Evolutionary conservation across 2,888 invertebrate species (phyloP).

Genomic region (Catocala sponsa): DNA sequence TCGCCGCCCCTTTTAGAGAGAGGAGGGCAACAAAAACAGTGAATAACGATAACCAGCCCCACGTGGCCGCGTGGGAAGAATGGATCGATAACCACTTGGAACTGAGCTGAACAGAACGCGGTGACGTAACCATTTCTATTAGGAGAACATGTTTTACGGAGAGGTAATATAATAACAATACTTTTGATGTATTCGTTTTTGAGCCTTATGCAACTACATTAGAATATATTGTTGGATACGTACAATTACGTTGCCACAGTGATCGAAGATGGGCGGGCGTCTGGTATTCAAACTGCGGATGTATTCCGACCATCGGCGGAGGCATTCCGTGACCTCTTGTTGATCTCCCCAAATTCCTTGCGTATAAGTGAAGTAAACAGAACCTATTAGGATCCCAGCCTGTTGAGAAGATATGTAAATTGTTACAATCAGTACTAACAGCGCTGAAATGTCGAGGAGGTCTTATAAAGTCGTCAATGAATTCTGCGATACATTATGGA

Average conservation of each 20-base stretch:
- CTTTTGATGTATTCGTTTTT: not conserved
- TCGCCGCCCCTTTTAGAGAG: not conserved
- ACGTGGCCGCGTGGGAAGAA: not conserved
- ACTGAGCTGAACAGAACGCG: conserved; percentile 46
- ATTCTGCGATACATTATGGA: no score
- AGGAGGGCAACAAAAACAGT: not conserved
- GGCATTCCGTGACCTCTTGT: conserved; percentile 77
- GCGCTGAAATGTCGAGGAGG: conserved; percentile 68
- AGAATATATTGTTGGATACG: conserved; percentile 46
- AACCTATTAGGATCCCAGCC: conserved; percentile 81
- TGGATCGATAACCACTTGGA: conserved; percentile 22
- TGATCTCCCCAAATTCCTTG: conserved; percentile 85
- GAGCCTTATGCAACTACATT: not conserved
- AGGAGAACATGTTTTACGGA: conserved; percentile 61
- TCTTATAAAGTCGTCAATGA: conserved; percentile 5
- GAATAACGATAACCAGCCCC: not conserved
- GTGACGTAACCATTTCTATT: conserved; percentile 80
- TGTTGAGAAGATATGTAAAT: conserved; percentile 56
- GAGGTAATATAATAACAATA: conserved; percentile 45
- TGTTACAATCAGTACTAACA: conserved; percentile 62
- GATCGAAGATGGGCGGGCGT: conserved; percentile 77
- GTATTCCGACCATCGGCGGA: conserved; percentile 81
- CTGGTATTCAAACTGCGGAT: conserved; percentile 77
- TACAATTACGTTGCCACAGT: conserved; percentile 78
- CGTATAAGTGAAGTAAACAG: conserved; percentile 79